Conservation (phyloP, 2,113 vertebrate species). For the Alethe castanea region DNA sequence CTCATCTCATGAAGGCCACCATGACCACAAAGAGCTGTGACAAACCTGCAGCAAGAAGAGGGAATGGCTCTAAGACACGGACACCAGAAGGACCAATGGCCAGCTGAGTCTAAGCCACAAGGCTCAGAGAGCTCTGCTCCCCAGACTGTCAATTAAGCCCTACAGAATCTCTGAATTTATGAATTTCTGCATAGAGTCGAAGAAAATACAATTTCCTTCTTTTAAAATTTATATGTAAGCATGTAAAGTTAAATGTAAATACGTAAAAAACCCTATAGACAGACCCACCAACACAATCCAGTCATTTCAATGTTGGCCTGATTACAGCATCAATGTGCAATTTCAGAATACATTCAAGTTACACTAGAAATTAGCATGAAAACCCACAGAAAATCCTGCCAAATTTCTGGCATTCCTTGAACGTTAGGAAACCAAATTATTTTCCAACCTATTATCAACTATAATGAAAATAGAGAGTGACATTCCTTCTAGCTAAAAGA, state of each 20-base stretch:
- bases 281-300: not conserved
- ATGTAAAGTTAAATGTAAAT: too few relatives aligned
- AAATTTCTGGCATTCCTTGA: not conserved
- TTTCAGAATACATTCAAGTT: not conserved
- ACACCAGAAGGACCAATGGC: not conserved
- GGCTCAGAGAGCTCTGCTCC: not conserved
- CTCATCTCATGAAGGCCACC: too few relatives aligned
- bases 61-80: rapidly evolving
- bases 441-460: not conserved
- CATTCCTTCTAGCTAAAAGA: not conserved
- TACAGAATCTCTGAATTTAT: not conserved
- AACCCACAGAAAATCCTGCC: not conserved
- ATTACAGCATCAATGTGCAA: not conserved
- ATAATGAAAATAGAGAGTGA: not conserved
- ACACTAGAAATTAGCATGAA: not conserved
- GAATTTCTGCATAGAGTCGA: not conserved
- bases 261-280: not conserved
- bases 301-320: not conserved
- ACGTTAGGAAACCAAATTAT: not conserved
- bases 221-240: not conserved
- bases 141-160: not conserved
- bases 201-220: not conserved
- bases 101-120: not conserved
- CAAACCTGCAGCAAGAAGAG: not conserved
- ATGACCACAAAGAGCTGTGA: not conserved